A percentile compares a stretch with the other conserved stretches of the same genome.
phyloP scores from a whole-genome alignment of 2,113 vertebrate genomes.

The Poeciliopsis prolifica region DNA sequence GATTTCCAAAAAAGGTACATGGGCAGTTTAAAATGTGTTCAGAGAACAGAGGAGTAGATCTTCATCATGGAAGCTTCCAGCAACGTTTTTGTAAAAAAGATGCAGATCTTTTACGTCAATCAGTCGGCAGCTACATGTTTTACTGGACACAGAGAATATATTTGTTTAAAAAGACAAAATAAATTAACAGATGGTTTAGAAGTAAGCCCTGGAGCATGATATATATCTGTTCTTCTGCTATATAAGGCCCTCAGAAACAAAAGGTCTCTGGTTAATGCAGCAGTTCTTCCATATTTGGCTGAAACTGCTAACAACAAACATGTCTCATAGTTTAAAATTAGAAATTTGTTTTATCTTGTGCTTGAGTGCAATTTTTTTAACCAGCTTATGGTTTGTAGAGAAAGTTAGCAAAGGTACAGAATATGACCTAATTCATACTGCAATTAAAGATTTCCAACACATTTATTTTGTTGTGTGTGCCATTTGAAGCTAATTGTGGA shows the following conservation, averaged over 20 bases:
- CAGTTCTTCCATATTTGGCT: not conserved
- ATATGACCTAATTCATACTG: not conserved
- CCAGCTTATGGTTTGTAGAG: not conserved
- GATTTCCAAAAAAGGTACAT: not conserved
- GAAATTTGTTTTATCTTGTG: not conserved
- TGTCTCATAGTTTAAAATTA: not conserved
- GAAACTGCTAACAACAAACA: not conserved
- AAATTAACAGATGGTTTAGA: not conserved
- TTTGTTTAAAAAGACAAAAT: not conserved
- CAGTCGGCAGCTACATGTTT: not conserved
- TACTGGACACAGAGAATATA: no score
- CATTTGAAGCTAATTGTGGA: no score
- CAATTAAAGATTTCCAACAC: not conserved
- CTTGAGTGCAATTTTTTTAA: not conserved
- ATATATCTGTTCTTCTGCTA: not conserved
- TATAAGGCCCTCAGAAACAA: no score
- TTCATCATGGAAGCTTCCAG: not conserved
- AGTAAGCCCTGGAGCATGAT: not conserved
- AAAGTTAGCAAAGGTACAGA: not conserved
- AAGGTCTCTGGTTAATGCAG: not conserved
- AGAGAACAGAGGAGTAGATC: not conserved
- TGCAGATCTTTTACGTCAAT: not conserved
- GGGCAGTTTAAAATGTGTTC: not conserved
- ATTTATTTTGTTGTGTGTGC: not conserved
- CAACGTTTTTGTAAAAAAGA: not conserved